Conservation (phyloP, 2,797 vertebrate genomes). For the Aphelocoma californica region DNA sequence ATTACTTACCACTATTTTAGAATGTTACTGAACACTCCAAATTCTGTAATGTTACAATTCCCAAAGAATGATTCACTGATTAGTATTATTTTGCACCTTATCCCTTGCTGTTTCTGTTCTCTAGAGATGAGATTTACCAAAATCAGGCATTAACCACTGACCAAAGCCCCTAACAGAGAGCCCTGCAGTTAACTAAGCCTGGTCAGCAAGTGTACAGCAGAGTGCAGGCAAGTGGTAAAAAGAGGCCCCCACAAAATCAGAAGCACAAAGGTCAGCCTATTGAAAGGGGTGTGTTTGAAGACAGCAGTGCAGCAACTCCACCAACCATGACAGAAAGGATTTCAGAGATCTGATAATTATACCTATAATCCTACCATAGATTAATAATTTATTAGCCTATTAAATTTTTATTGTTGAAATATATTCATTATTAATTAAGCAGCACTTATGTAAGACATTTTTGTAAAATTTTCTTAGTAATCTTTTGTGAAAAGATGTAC, state of each 20-base stretch:
- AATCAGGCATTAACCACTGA: background rate
- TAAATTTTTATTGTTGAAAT: constrained; percentile 49
- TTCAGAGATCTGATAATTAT: background rate
- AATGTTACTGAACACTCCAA: background rate
- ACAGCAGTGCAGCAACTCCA: background rate
- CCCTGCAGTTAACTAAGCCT: background rate
- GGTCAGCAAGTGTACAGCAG: background rate
- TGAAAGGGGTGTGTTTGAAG: background rate
- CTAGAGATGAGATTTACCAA: background rate
- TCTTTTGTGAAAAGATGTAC: background rate
- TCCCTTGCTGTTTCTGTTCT: background rate
- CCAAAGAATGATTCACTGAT: background rate
- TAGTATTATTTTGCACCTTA: background rate
- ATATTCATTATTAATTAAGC: constrained; percentile 44
- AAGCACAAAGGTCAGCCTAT: background rate
- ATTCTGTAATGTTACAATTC: background rate
- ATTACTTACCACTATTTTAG: background rate
- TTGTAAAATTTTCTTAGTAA: background rate
- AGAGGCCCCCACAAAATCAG: background rate
- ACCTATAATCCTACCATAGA: background rate
- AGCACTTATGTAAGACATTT: background rate
- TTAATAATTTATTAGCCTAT: constrained; percentile 53
- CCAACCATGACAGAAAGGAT: background rate
- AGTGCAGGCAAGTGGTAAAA: background rate
- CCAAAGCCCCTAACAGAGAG: background rate